Percentiles rank a stretch among this genome's conserved stretches.
phyloP scores from a whole-genome alignment of 2,888 invertebrate genomes.

The Sycophila texana region DNA sequence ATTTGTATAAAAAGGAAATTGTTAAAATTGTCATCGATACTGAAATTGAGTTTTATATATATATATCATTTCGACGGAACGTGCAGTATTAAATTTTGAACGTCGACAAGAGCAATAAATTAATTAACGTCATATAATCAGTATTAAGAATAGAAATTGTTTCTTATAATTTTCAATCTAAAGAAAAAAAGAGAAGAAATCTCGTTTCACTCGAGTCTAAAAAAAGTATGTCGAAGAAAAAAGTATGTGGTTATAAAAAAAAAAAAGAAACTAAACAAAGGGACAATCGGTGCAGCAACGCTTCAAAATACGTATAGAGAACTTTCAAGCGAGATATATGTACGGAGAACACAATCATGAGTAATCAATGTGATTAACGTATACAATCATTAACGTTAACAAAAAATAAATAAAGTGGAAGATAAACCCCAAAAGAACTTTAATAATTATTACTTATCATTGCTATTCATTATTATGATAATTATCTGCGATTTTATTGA shows the following conservation, averaged over 20 bases:
- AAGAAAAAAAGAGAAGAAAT: conserved; percentile 1
- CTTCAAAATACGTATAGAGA: conserved; percentile 28
- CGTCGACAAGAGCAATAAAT: conserved; percentile 40
- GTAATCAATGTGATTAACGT: conserved; percentile 61
- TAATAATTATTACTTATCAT: conserved; percentile 38
- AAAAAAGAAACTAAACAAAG: neutral
- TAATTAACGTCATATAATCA: conserved; percentile 14
- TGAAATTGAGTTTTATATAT: neutral
- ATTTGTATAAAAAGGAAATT: neutral
- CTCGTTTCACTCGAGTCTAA: conserved; percentile 39
- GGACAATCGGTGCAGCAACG: conserved; percentile 37
- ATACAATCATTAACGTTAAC: conserved; percentile 59
- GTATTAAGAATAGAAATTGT: conserved; percentile 32
- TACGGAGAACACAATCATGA: conserved; percentile 46
- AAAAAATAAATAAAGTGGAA: conserved; percentile 9
- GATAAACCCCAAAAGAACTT: conserved; percentile 27
- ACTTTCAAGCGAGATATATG: conserved; percentile 7
- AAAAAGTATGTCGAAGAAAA: conserved; percentile 4
- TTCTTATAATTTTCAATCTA: neutral
- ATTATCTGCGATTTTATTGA: conserved; percentile 26
- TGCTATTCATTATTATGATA: conserved; percentile 10
- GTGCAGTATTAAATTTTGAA: conserved; percentile 44
- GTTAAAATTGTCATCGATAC: neutral
- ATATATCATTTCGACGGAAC: neutral
- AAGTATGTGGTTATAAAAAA: neutral